These are phyloP conservation scores for Drosophila eohydei DNA, from an alignment of 2,888 invertebrate genomes.

Conservation along the genomic window DNA sequence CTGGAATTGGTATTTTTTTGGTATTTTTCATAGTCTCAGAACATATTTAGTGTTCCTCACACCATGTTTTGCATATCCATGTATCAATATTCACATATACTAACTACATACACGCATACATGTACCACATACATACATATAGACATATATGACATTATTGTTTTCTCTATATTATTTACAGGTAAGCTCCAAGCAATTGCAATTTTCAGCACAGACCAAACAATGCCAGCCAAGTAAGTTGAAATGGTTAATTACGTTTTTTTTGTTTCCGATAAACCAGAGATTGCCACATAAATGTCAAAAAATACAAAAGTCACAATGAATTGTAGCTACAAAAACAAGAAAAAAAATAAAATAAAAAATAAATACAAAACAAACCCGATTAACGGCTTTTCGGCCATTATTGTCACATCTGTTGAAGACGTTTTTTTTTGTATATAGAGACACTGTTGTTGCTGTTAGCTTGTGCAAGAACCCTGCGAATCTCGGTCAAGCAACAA, in stretches of 20 bases:
- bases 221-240: constrained; percentile 55
- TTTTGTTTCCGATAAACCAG: constrained; percentile 19
- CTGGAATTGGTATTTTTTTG: constrained; percentile 9
- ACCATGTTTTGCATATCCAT: not conserved
- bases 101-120: not conserved
- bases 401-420: constrained; percentile 51
- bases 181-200: constrained; percentile 33
- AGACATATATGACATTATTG: constrained; percentile 1
- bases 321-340: constrained; percentile 6
- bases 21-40: not conserved
- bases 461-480: constrained; percentile 51
- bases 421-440: constrained; percentile 30
- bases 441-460: constrained; percentile 15
- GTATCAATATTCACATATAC: not conserved
- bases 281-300: constrained; percentile 26
- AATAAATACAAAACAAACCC: constrained; percentile 14
- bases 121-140: no score
- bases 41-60: not conserved
- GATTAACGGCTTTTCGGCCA: constrained; percentile 51
- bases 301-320: constrained; percentile 14
- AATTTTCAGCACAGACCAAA: constrained; percentile 30
- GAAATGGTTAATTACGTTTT: constrained; percentile 22
- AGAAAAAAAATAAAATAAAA: constrained; percentile 1
- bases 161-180: constrained; percentile 36
- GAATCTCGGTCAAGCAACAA: constrained; percentile 77